A percentile compares a stretch with the other conserved stretches of the same genome.
Conservation (phyloP, 2,797 vertebrate genomes). For the Melopsittacus undulatus region DNA sequence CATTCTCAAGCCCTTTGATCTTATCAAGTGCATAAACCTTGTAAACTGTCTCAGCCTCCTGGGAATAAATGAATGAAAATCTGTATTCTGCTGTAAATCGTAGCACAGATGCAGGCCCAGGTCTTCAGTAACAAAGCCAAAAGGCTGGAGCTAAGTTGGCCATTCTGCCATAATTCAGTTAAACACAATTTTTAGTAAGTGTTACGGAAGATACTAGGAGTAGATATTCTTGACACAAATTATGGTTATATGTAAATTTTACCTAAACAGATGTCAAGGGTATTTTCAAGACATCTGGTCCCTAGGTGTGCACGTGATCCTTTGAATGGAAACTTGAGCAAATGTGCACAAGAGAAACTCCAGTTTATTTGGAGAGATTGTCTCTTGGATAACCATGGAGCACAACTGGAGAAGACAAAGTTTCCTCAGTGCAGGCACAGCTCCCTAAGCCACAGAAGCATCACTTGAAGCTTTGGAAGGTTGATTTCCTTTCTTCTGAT, state of each 20-base stretch:
- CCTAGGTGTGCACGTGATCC: neutral
- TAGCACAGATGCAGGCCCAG: neutral
- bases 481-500: neutral
- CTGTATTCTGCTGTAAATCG: neutral
- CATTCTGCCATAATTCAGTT: neutral
- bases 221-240: neutral
- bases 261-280: neutral
- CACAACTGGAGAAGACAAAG: neutral
- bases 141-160: neutral
- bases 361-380: neutral
- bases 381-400: neutral
- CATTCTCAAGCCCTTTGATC: conserved; percentile 1
- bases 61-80: neutral
- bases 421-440: neutral
- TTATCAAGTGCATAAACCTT: neutral
- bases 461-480: neutral
- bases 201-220: neutral
- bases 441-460: neutral
- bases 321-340: neutral
- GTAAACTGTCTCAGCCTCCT: neutral
- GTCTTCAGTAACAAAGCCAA: neutral
- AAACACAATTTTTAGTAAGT: neutral
- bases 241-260: neutral
- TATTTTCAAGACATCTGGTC: neutral
- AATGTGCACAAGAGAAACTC: neutral